Conservation (phyloP, 1,140 invertebrate species). For the Drosophila nikananu region DNA sequence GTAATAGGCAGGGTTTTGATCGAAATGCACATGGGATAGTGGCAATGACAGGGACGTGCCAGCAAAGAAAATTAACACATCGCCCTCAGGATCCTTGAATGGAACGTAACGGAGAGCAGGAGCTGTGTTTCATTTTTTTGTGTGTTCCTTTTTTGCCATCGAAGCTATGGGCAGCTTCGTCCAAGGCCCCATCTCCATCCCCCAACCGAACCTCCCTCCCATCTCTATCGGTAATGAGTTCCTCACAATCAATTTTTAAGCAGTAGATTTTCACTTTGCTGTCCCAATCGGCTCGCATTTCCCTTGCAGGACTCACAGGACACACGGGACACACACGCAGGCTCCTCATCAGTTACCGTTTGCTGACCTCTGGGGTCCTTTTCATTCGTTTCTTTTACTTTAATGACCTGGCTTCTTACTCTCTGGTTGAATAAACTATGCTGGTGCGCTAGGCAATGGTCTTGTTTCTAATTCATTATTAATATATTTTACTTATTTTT, state of each 20-base stretch:
- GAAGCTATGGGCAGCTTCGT: background rate
- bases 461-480: background rate
- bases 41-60: constrained; percentile 52
- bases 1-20: constrained; percentile 44
- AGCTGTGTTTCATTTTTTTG: constrained; percentile 6
- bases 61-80: constrained; percentile 57
- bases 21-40: constrained; percentile 53
- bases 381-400: constrained; percentile 7
- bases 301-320: background rate
- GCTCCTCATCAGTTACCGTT: constrained; percentile 10
- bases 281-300: constrained; percentile 12
- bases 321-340: background rate
- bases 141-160: background rate
- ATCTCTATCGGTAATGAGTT: constrained; percentile 43
- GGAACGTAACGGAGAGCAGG: constrained; percentile 7
- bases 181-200: background rate
- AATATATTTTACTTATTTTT: background rate
- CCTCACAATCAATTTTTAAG: constrained; percentile 43
- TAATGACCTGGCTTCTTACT: constrained; percentile 6
- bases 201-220: no score
- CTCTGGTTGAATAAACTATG: background rate
- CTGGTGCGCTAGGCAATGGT: no score
- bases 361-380: constrained; percentile 7
- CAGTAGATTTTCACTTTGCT: constrained; percentile 28
- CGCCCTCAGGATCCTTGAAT: constrained; percentile 23